Base-by-base conservation (phyloP, 2,113 vertebrate genomes). In the Engystomops pustulosus region DNA sequence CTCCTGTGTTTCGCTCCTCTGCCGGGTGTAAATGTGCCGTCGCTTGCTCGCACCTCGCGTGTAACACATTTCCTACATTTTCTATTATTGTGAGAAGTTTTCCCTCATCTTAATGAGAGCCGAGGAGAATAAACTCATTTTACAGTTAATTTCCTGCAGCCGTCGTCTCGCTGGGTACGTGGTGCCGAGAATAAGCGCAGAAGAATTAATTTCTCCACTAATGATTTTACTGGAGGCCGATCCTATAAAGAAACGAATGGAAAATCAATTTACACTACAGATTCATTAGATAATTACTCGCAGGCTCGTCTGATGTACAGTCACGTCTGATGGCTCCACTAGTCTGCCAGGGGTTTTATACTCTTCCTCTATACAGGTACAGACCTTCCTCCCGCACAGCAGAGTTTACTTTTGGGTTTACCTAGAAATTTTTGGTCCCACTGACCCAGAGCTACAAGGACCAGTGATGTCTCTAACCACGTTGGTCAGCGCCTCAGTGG, bases 71-170 rank as follows among this genome's bases (percentile, higher is more conserved):
- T 51, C 23, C 58, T 25, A 41, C 41, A 44, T 36, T 27, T 10
- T 65, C 32, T 60, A 1, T 44, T 79, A 65, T 17, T 62, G 51
- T 44, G 10, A 23, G 55, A 80, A 49, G 3, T 41, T 20, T 68
- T 80, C 45, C 25, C n/a, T 30, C 38, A 25, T 45, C 14, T 67
- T 47, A 67, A 32, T 27, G 78, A 67, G 34, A 36, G 44, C 41
- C n/a, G n/a, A 71, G 36, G 51, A 83, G 47, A 74, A 74, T 32
- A 60, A 74, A 62, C 55, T 62, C 36, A 71, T 83, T 65, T 62
- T 74, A 70, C 51, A 32, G 23, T 72, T 44, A 82, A 72, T 82
- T 82, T 82, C 34, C 51, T 58, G 51, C 69, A 45, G 41, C 69
- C 55, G 36, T 30, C 27, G 23, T 41, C 34, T 38, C 41, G 17